Conservation (phyloP, 1,140 invertebrate genomes). For the Megathymus violae region DNA sequence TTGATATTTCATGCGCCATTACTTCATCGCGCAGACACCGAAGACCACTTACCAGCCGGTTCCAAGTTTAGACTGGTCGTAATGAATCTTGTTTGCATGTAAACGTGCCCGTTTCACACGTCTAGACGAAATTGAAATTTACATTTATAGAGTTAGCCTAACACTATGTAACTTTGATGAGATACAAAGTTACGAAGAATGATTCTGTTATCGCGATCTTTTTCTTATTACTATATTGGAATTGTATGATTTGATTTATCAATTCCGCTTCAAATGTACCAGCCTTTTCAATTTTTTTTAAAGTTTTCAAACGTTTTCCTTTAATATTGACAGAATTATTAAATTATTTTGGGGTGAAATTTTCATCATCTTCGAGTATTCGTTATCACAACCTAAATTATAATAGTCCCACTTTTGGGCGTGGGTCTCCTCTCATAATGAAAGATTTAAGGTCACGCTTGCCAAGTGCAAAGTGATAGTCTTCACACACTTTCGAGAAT, state of each 20-base stretch:
- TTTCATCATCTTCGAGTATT: no score
- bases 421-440: no score
- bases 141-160: constrained; percentile 48
- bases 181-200: constrained; percentile 12
- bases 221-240: neutral
- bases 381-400: no score
- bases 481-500: no score
- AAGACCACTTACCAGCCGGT: constrained; percentile 16
- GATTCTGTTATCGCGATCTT: neutral
- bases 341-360: no score
- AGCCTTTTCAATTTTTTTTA: no score
- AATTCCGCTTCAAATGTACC: neutral
- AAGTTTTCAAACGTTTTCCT: no score
- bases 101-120: constrained; percentile 52
- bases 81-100: constrained; percentile 66
- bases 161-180: constrained; percentile 10
- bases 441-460: no score
- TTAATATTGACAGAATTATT: no score
- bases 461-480: no score
- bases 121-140: constrained; percentile 67
- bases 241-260: constrained; percentile 5
- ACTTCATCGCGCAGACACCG: constrained; percentile 2
- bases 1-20: neutral
- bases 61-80: constrained; percentile 41
- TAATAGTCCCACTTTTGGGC: no score